These are phyloP conservation scores for Steinernema khuongi DNA, from an alignment of 1,140 invertebrate genomes.

Conservation along the genomic window DNA sequence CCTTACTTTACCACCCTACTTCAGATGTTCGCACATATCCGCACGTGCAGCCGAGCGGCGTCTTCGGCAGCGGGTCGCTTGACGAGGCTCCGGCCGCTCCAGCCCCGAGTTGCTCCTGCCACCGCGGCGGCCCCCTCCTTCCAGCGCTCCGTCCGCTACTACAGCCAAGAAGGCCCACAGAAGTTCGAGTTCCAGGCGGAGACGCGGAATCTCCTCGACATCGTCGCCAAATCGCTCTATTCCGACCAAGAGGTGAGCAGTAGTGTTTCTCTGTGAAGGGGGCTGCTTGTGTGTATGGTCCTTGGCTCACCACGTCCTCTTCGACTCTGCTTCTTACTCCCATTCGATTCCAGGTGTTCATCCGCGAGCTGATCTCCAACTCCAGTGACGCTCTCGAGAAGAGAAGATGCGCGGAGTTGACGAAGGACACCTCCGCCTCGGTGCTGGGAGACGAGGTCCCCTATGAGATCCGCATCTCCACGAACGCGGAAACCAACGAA, in stretches of 20 bases:
- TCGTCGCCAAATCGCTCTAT: constrained; percentile 91
- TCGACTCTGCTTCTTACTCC: not conserved
- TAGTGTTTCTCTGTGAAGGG: not conserved
- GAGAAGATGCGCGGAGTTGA: constrained; percentile 68
- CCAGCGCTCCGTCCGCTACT: not conserved
- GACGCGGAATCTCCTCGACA: constrained; percentile 86
- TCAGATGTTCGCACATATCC: constrained; percentile 7
- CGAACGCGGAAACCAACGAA: constrained; percentile 64
- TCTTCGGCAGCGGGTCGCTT: not conserved
- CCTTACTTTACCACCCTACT: not conserved
- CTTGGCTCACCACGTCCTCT: not conserved
- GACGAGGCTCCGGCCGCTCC: not conserved
- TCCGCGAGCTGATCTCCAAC: constrained; percentile 90
- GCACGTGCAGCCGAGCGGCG: not conserved
- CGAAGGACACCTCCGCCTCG: constrained; percentile 52
- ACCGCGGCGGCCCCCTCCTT: not conserved
- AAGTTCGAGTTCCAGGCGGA: constrained; percentile 82
- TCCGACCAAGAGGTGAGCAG: constrained; percentile 90
- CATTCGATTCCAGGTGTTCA: constrained; percentile 70
- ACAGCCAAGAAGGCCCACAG: constrained; percentile 45
- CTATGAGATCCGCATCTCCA: constrained; percentile 80
- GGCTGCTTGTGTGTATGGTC: not conserved
- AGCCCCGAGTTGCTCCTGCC: not conserved
- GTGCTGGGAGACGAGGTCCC: constrained; percentile 48
- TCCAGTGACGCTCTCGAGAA: constrained; percentile 94